Percentiles rank a stretch among this genome's conserved stretches.
These are phyloP conservation scores for Busseola fusca DNA, from an alignment of 2,888 invertebrate genomes.

Conservation along the genomic window DNA sequence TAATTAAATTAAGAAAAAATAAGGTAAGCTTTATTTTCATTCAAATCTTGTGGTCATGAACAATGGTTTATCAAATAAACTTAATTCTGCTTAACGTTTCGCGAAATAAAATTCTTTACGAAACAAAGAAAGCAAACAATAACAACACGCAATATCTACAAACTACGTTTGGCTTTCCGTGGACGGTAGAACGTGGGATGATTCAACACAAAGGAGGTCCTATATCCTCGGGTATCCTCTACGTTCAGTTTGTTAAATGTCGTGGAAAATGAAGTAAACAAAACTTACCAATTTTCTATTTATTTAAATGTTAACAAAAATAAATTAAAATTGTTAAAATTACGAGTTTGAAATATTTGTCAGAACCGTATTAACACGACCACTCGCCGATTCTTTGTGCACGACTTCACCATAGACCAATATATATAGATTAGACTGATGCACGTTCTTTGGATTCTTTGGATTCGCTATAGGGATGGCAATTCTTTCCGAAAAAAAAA, in stretches of 20 bases:
- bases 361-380: slow-evolving; percentile 15
- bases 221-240: slow-evolving; percentile 26
- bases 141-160: slow-evolving; percentile 35
- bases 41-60: neutral
- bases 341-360: slow-evolving; percentile 23
- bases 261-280: neutral
- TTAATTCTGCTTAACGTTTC: neutral
- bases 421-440: too few species aligned
- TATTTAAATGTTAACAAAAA: neutral
- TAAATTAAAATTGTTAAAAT: slow-evolving; percentile 9
- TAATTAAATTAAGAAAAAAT: neutral
- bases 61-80: slow-evolving; percentile 1
- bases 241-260: neutral
- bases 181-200: slow-evolving; percentile 46
- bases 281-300: slow-evolving; percentile 36
- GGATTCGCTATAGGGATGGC: too few species aligned
- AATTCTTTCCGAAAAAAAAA: too few species aligned
- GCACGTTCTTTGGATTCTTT: too few species aligned
- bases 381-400: slow-evolving; percentile 38
- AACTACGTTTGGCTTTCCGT: slow-evolving; percentile 23
- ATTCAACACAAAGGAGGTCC: slow-evolving; percentile 63
- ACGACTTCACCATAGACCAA: too few species aligned
- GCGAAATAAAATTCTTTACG: slow-evolving; percentile 32
- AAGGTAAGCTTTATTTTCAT: neutral
- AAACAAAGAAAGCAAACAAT: slow-evolving; percentile 41